Conservation (phyloP, 2,888 invertebrate species). For the Pollenia angustigena region DNA sequence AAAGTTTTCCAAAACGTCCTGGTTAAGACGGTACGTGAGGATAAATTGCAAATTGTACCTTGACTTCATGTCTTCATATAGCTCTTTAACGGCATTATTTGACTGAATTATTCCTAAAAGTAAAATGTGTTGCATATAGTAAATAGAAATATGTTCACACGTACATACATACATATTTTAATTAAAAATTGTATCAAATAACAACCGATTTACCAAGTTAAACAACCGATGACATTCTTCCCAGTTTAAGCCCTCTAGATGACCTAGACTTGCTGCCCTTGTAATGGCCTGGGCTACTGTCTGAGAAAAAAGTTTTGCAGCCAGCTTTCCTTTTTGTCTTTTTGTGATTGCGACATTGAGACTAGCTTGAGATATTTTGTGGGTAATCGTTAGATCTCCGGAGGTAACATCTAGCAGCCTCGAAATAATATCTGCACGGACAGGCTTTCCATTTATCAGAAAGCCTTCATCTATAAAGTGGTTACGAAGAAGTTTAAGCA, state of each 20-base stretch:
- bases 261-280: neutral
- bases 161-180: neutral
- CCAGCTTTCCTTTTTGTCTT: slow-evolving; percentile 10
- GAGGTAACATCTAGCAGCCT: neutral
- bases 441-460: too few relatives aligned
- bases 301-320: neutral
- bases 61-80: too few relatives aligned
- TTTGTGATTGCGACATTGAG: slow-evolving; percentile 1
- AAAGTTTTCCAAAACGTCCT: too few relatives aligned
- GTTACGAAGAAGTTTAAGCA: too few relatives aligned
- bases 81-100: too few relatives aligned
- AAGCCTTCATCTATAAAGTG: too few relatives aligned
- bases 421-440: too few relatives aligned
- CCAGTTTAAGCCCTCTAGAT: slow-evolving; percentile 16
- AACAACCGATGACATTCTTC: slow-evolving; percentile 5
- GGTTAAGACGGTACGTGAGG: too few relatives aligned
- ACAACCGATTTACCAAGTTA: slow-evolving; percentile 12
- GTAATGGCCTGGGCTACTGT: neutral
- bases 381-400: slow-evolving; percentile 14
- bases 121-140: too few relatives aligned
- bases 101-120: too few relatives aligned
- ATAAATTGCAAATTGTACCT: too few relatives aligned
- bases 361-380: slow-evolving; percentile 2
- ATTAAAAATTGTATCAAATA: neutral
- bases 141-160: too few relatives aligned